Conservation (phyloP, 2,888 invertebrate species). For the Craniophora ligustri region DNA sequence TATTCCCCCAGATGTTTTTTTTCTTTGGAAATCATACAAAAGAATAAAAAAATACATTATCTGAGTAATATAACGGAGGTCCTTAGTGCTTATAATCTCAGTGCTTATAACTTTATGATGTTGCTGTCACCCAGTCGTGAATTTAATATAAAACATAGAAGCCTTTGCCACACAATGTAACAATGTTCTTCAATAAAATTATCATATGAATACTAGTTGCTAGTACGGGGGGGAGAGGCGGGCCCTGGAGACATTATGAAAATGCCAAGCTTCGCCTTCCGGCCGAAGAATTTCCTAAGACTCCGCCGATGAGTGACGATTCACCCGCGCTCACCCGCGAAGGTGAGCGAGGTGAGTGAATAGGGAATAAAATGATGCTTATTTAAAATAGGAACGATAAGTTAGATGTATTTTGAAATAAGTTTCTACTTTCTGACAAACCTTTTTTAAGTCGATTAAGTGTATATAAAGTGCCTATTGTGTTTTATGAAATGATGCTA, state of each 20-base stretch:
- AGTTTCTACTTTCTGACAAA: too few relatives aligned
- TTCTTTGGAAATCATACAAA: too few relatives aligned
- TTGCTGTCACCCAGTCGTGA: too few relatives aligned
- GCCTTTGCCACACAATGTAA: constrained; percentile 51
- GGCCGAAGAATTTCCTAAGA: constrained; percentile 83
- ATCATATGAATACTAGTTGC: constrained; percentile 82
- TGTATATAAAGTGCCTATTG: too few relatives aligned
- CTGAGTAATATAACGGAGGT: too few relatives aligned
- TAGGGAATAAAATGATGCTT: constrained; percentile 40
- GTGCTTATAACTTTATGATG: too few relatives aligned
- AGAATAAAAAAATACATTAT: too few relatives aligned
- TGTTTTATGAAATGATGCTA: too few relatives aligned
- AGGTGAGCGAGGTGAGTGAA: constrained; percentile 11
- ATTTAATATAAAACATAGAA: constrained; percentile 27
- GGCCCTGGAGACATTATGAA: constrained; percentile 78
- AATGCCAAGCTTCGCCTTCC: constrained; percentile 82
- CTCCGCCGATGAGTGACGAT: constrained; percentile 62
- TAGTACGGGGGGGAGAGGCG: constrained; percentile 50
- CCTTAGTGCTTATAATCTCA: too few relatives aligned
- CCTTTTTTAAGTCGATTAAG: too few relatives aligned
- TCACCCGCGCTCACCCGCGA: constrained; percentile 26
- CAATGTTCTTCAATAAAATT: constrained; percentile 74
- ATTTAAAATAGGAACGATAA: constrained; percentile 38
- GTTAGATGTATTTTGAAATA: constrained; percentile 31
- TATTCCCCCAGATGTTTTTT: too few relatives aligned